phyloP scores from a whole-genome alignment of 2,113 vertebrate species.

The Poeciliopsis prolifica region DNA sequence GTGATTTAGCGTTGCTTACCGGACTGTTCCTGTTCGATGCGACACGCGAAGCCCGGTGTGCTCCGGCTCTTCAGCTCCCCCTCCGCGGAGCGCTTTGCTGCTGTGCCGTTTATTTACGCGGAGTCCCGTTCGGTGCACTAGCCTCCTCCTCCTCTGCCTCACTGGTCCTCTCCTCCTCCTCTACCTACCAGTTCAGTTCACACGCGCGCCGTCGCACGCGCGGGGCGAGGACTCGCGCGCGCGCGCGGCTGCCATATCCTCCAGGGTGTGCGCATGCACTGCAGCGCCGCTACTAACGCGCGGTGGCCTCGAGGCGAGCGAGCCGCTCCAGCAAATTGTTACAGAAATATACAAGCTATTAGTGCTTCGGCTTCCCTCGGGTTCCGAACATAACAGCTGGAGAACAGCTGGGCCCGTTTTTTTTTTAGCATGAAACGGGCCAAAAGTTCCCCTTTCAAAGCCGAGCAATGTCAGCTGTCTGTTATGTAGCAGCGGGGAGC shows the following conservation, averaged over 20 bases:
- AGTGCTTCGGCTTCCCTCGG: constrained; percentile 1
- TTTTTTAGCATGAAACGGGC: constrained; percentile 16
- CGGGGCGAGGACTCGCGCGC: constrained; percentile 52
- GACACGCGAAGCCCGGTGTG: constrained; percentile 20
- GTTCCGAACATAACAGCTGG: constrained; percentile 44
- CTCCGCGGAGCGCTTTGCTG: constrained; percentile 9
- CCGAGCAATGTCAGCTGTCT: background rate
- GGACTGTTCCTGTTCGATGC: constrained; percentile 17
- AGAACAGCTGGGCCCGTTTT: constrained; percentile 51
- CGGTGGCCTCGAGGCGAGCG: constrained; percentile 53
- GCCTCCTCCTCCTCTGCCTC: constrained; percentile 44
- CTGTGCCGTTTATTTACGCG: constrained; percentile 42
- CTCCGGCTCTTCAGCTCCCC: constrained; percentile 8
- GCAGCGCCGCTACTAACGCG: constrained; percentile 63
- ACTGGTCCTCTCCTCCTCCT: constrained; percentile 53
- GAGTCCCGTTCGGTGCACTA: constrained; percentile 58
- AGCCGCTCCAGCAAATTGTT: constrained; percentile 34
- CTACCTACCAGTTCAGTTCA: constrained; percentile 59
- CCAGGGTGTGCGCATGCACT: constrained; percentile 58
- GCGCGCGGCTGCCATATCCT: constrained; percentile 24
- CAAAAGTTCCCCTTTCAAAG: constrained; percentile 45
- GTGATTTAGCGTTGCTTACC: constrained; percentile 44
- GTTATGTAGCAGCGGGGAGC: constrained; percentile 49
- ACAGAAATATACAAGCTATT: constrained; percentile 30
- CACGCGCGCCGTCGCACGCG: constrained; percentile 4